These are phyloP conservation scores for Enteromius fasciolatus DNA, from an alignment of 2,797 vertebrate species.

Conservation along the genomic window DNA sequence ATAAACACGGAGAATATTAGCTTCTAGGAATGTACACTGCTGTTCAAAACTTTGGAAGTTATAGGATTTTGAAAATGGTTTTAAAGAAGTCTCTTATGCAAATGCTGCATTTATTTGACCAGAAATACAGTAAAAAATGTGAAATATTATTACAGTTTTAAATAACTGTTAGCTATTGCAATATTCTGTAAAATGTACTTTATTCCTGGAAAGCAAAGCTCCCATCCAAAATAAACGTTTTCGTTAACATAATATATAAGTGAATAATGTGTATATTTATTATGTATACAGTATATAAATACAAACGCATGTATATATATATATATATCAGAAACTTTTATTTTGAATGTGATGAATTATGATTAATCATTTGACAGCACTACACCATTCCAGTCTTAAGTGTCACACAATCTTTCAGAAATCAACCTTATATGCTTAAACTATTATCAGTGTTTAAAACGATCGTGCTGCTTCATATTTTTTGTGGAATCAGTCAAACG, in stretches of 20 bases:
- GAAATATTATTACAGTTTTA: not conserved
- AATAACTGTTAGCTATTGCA: not conserved
- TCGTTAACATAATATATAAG: no score
- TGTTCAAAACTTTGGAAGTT: not conserved
- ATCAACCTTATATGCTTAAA: not conserved
- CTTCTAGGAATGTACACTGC: not conserved
- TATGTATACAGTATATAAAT: no score
- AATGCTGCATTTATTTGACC: not conserved
- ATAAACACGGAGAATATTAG: not conserved
- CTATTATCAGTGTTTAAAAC: no score
- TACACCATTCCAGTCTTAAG: not conserved
- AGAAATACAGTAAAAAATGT: not conserved
- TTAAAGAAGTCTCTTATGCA: not conserved
- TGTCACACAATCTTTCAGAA: not conserved
- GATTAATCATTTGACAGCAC: no score
- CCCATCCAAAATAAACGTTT: no score
- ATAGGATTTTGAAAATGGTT: not conserved
- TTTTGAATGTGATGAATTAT: no score
- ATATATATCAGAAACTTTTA: no score
- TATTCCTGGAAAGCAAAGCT: not conserved
- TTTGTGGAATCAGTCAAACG: no score
- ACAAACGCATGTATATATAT: no score
- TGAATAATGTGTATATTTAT: no score
- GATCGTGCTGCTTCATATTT: no score
- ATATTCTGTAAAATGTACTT: not conserved